Conservation (phyloP, 2,113 vertebrate genomes). For the Gadus macrocephalus region DNA sequence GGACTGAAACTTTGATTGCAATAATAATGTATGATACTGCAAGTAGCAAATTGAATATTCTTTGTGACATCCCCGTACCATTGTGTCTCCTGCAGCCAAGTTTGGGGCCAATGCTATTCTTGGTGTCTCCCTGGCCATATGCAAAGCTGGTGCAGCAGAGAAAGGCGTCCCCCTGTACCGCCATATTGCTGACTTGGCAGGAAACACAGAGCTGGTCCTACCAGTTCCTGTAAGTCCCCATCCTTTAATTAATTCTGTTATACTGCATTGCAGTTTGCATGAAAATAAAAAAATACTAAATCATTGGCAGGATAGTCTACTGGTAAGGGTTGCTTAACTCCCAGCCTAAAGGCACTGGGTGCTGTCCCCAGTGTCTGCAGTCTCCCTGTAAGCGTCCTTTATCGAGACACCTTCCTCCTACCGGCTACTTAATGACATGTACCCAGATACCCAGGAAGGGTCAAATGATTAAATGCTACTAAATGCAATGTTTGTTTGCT, state of each 20-base stretch:
- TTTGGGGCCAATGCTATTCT: slow-evolving; percentile 91
- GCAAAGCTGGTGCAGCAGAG: slow-evolving; percentile 88
- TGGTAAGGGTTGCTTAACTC: too few species aligned
- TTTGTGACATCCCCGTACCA: slow-evolving; percentile 28
- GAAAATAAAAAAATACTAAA: too few species aligned
- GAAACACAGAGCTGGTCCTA: slow-evolving; percentile 85
- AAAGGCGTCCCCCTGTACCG: slow-evolving; percentile 85
- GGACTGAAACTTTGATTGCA: neutral
- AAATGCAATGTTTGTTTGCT: slow-evolving; percentile 7
- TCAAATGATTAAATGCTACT: too few species aligned
- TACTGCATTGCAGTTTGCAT: too few species aligned
- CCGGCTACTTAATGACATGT: too few species aligned
- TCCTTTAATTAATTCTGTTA: neutral
- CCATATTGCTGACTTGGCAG: slow-evolving; percentile 89
- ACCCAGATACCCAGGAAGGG: too few species aligned
- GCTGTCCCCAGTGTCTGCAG: too few species aligned
- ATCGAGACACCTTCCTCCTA: too few species aligned
- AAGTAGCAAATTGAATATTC: slow-evolving; percentile 8
- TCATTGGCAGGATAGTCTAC: too few species aligned
- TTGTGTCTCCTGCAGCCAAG: slow-evolving; percentile 72
- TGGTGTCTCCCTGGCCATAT: slow-evolving; percentile 86
- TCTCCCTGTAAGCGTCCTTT: too few species aligned
- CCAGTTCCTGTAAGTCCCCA: slow-evolving; percentile 83
- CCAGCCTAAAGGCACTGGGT: too few species aligned
- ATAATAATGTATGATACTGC: slow-evolving; percentile 22